Conservation (phyloP, 2,888 invertebrate species). For the Sipunculus nudus region DNA sequence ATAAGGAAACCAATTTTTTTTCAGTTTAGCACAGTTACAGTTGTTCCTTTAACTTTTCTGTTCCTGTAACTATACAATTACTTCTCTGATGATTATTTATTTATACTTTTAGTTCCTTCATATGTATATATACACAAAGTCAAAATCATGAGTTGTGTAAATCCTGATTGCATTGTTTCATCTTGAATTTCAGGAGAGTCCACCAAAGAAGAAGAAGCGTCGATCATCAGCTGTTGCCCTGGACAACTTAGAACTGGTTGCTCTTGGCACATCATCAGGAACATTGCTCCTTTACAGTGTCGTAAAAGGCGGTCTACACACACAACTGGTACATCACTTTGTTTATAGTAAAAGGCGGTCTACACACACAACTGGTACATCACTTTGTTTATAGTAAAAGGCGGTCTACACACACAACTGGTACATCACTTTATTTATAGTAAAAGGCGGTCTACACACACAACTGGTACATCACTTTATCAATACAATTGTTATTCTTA, state of each 20-base stretch:
- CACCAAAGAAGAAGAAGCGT: constrained; percentile 48
- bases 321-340: constrained; percentile 55
- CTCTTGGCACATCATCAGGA: constrained; percentile 79
- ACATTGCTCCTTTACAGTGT: constrained; percentile 78
- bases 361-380: constrained; percentile 68
- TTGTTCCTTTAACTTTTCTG: too few relatives aligned
- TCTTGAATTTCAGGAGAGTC: constrained; percentile 22
- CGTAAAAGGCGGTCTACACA: constrained; percentile 74
- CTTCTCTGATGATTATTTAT: too few relatives aligned
- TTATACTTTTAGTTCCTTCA: too few relatives aligned
- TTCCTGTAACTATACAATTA: too few relatives aligned
- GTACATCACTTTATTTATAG: constrained; percentile 63
- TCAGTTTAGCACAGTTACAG: too few relatives aligned
- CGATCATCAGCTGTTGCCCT: constrained; percentile 61
- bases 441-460: constrained; percentile 73
- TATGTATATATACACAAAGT: too few relatives aligned
- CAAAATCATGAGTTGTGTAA: too few relatives aligned
- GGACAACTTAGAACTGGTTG: constrained; percentile 69
- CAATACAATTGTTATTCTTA: too few relatives aligned
- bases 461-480: constrained; percentile 50
- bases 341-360: constrained; percentile 72
- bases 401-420: constrained; percentile 71
- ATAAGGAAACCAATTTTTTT: too few relatives aligned
- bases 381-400: constrained; percentile 69
- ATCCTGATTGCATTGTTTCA: too few relatives aligned